Percentiles rank a stretch among this genome's conserved stretches.
These are phyloP conservation scores for Amiota mariae DNA, from an alignment of 2,888 invertebrate genomes.

Conservation along the genomic window DNA sequence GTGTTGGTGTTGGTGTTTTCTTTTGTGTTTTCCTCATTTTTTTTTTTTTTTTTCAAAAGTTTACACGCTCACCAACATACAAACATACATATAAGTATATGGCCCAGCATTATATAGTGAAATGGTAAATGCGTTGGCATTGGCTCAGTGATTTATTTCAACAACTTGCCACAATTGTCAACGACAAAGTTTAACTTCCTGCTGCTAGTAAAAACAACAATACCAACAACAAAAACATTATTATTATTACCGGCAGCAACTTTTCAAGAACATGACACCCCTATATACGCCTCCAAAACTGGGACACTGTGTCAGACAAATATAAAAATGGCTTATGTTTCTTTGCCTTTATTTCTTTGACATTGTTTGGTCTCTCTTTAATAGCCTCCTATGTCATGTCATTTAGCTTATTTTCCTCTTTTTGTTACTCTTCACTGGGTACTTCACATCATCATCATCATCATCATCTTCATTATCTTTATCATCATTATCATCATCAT, in stretches of 20 bases:
- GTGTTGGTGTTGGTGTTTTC: not conserved
- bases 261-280: constrained; percentile 4
- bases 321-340: too few species aligned
- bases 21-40: not conserved
- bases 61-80: not conserved
- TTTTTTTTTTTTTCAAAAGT: constrained; percentile 7
- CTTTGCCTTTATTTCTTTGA: too few species aligned
- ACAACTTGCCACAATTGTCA: constrained; percentile 19
- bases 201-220: not conserved
- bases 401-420: too few species aligned
- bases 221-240: not conserved
- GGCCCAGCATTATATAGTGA: not conserved
- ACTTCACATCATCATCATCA: too few species aligned
- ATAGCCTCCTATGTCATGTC: too few species aligned
- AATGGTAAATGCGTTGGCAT: not conserved
- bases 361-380: too few species aligned
- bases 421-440: too few species aligned
- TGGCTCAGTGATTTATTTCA: constrained; percentile 19
- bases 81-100: not conserved
- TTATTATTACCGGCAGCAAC: not conserved
- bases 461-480: too few species aligned
- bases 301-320: too few species aligned
- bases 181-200: constrained; percentile 11
- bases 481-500: too few species aligned
- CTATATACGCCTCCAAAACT: too few species aligned